Conservation (phyloP, 2,113 vertebrate genomes). For the Crotalus viridis region DNA sequence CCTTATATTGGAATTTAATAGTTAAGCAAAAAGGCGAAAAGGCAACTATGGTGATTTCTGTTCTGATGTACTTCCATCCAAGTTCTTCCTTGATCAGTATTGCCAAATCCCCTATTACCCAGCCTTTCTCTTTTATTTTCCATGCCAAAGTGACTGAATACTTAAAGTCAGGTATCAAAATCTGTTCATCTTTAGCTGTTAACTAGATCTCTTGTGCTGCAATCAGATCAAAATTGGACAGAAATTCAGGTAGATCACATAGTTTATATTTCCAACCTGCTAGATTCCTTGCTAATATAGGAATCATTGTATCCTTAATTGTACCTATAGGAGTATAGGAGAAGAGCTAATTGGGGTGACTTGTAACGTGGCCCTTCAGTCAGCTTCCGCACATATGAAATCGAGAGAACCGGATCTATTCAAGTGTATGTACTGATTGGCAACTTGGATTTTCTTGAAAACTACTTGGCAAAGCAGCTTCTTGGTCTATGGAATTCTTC, state of each 20-base stretch:
- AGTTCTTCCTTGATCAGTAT: neutral
- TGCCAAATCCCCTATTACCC: neutral
- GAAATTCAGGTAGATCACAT: too few species aligned
- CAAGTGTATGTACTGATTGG: neutral
- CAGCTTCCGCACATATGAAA: neutral
- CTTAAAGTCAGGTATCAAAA: neutral
- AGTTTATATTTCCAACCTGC: too few species aligned
- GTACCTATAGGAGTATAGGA: too few species aligned
- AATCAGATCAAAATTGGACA: too few species aligned
- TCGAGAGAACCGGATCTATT: neutral
- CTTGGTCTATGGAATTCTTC: neutral
- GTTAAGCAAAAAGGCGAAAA: neutral
- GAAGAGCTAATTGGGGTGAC: neutral
- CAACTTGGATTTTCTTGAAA: neutral
- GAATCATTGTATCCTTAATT: too few species aligned
- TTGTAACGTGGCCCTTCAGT: neutral
- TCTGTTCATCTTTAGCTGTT: too few species aligned
- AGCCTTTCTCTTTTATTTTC: neutral
- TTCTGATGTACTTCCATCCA: neutral
- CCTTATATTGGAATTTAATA: neutral
- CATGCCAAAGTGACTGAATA: neutral
- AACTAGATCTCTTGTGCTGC: too few species aligned
- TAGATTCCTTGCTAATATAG: too few species aligned
- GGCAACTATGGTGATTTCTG: neutral
- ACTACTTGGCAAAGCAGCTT: neutral